Percentiles rank a stretch among this genome's conserved stretches.
Evolutionary conservation across 2,797 vertebrate species (phyloP).

Genomic region (Syngnathus acus): DNA sequence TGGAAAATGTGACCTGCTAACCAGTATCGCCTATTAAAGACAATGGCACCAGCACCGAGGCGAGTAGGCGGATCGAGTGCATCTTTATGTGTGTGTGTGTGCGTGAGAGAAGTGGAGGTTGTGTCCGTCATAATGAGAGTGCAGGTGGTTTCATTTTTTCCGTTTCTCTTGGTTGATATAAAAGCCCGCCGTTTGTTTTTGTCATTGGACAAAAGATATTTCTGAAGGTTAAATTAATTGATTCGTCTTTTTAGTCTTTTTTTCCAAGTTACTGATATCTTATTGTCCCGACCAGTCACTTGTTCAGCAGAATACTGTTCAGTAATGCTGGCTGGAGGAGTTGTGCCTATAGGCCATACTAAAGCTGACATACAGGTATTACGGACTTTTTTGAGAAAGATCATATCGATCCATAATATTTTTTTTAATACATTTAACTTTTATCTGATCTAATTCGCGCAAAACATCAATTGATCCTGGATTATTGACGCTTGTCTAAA

Average conservation of each 20-base stretch:
- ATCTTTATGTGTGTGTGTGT: slow-evolving; percentile 35
- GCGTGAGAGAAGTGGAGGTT: slow-evolving; percentile 35
- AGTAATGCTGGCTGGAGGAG: not conserved
- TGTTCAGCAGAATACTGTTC: not conserved
- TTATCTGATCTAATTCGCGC: too few species aligned
- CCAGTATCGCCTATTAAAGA: slow-evolving; percentile 67
- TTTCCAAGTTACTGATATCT: not conserved
- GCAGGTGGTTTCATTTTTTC: slow-evolving; percentile 56
- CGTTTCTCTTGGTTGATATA: slow-evolving; percentile 40
- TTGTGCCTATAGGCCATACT: too few species aligned
- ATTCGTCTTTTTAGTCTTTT: not conserved
- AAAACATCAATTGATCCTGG: too few species aligned
- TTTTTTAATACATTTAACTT: too few species aligned
- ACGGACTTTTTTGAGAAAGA: too few species aligned
- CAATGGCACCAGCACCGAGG: slow-evolving; percentile 63
- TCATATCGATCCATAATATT: too few species aligned
- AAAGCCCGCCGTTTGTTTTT: slow-evolving; percentile 35
- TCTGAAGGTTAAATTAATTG: not conserved
- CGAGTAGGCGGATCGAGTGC: slow-evolving; percentile 50
- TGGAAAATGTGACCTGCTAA: slow-evolving; percentile 67
- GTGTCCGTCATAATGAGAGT: slow-evolving; percentile 55
- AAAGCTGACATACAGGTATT: too few species aligned
- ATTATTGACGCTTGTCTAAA: too few species aligned
- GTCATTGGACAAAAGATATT: slow-evolving; percentile 1
- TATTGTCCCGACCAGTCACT: not conserved